Percentiles rank a stretch among this genome's conserved stretches.
These are phyloP conservation scores for Cotesia typhae DNA, from an alignment of 1,140 invertebrate genomes.

Conservation along the genomic window DNA sequence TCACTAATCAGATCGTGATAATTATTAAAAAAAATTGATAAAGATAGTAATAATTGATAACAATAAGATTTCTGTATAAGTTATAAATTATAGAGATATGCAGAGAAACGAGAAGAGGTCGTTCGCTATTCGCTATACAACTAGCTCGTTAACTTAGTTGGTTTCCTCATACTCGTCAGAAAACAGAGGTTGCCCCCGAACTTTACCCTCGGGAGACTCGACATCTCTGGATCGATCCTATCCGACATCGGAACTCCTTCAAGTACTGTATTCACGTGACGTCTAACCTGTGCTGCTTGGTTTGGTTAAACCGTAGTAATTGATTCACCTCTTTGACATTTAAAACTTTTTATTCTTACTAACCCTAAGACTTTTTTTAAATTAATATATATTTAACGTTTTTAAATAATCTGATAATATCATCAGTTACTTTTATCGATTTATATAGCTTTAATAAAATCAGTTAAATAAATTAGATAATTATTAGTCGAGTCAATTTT, in stretches of 20 bases:
- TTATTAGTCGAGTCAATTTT: no score
- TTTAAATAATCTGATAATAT: no score
- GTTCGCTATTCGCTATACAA: not conserved
- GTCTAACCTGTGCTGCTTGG: conserved; percentile 1
- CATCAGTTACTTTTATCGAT: no score
- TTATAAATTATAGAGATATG: no score
- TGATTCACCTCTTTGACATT: conserved; percentile 11
- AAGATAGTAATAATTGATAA: no score
- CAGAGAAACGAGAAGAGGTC: no score
- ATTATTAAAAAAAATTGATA: no score
- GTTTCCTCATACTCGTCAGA: conserved; percentile 24
- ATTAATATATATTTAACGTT: not conserved
- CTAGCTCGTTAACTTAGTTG: conserved; percentile 25
- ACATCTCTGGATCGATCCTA: conserved; percentile 26
- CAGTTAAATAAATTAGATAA: no score
- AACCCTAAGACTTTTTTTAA: not conserved
- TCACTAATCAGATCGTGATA: no score
- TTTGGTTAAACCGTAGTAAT: no score
- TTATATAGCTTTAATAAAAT: no score
- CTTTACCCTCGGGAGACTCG: conserved; percentile 20
- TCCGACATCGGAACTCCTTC: conserved; percentile 22
- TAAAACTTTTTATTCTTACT: not conserved
- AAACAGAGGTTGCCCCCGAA: conserved; percentile 28
- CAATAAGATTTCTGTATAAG: no score
- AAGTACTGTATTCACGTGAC: conserved; percentile 13